These are phyloP conservation scores for Allobates femoralis DNA, from an alignment of 2,797 vertebrate species.

Conservation along the genomic window DNA sequence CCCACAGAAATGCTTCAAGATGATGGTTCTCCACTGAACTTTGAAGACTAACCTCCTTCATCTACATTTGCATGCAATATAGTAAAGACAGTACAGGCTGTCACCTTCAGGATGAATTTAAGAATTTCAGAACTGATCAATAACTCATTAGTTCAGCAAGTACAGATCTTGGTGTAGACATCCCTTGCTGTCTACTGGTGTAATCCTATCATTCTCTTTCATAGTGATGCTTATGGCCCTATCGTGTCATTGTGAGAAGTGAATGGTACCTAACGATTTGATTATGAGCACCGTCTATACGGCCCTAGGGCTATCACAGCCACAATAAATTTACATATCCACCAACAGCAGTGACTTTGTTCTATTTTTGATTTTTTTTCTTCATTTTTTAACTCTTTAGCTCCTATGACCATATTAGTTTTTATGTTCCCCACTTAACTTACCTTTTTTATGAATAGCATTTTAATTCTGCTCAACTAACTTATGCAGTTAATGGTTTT, in stretches of 20 bases:
- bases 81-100: neutral
- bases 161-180: slow-evolving; percentile 14
- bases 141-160: slow-evolving; percentile 31
- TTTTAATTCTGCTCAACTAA: neutral
- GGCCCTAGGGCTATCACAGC: slow-evolving; percentile 12
- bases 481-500: neutral
- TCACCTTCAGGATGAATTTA: slow-evolving; percentile 17
- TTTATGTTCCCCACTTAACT: neutral
- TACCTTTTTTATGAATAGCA: neutral
- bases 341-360: neutral
- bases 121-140: slow-evolving; percentile 20
- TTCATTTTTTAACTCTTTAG: slow-evolving; percentile 18
- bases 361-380: slow-evolving; percentile 5
- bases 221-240: slow-evolving; percentile 20
- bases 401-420: neutral
- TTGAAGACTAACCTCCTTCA: neutral
- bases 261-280: slow-evolving; percentile 5
- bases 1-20: neutral
- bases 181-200: neutral
- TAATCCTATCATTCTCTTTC: slow-evolving; percentile 2
- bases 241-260: slow-evolving; percentile 23
- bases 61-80: slow-evolving; percentile 22
- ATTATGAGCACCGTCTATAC: slow-evolving; percentile 20
- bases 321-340: slow-evolving; percentile 7
- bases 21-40: neutral